phyloP scores from a whole-genome alignment of 2,888 invertebrate species.

The Tetragnatha montana region DNA sequence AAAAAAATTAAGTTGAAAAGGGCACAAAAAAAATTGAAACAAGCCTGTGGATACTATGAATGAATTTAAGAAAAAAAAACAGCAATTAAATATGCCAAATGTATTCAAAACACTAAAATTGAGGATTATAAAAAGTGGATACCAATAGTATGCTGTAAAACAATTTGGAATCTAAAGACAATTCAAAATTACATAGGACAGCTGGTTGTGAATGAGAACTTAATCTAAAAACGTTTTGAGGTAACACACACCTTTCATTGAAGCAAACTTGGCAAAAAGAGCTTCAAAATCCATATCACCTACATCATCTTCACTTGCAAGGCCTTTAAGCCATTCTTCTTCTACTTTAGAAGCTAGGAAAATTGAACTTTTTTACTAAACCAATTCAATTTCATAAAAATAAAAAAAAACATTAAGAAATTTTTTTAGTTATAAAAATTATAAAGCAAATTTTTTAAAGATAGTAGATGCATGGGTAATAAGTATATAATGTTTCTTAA shows the following conservation, averaged over 20 bases:
- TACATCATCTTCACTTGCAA: conserved; percentile 74
- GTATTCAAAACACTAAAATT: background rate
- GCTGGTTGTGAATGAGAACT: background rate
- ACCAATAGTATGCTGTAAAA: too few species aligned
- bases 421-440: too few species aligned
- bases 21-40: too few species aligned
- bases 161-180: background rate
- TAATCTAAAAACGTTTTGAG: background rate
- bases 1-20: too few species aligned
- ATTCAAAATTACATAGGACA: background rate
- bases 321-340: conserved; percentile 73
- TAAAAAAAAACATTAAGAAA: background rate
- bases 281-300: conserved; percentile 79
- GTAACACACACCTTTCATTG: conserved; percentile 80
- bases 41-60: too few species aligned
- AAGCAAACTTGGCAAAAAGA: conserved; percentile 81
- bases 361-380: background rate
- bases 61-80: background rate
- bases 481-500: too few species aligned
- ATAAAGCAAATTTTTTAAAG: too few species aligned
- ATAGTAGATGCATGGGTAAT: too few species aligned
- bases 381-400: background rate
- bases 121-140: background rate
- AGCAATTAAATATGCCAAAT: background rate
- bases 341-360: conserved; percentile 52